A percentile compares a stretch with the other conserved stretches of the same genome.
These are phyloP conservation scores for Cromileptes altivelis DNA, from an alignment of 2,113 vertebrate genomes.

Conservation along the genomic window DNA sequence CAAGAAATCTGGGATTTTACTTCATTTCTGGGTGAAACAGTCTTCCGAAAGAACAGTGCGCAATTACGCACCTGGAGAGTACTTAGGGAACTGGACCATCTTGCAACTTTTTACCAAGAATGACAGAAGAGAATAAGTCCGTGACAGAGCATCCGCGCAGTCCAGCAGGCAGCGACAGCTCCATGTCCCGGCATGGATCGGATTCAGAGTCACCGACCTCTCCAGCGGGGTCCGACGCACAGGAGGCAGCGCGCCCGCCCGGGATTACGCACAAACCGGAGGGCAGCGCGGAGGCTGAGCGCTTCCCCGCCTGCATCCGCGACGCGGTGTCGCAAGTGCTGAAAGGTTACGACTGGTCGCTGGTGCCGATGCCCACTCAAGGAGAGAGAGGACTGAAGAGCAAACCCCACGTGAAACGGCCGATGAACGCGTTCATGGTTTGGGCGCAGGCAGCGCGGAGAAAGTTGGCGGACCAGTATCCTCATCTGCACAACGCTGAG, in stretches of 20 bases:
- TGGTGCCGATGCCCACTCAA: constrained; percentile 90
- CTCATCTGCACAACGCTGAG: constrained; percentile 92
- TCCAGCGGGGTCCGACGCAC: constrained; percentile 81
- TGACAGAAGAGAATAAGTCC: constrained; percentile 86
- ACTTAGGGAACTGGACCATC: neutral
- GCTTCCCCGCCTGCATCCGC: constrained; percentile 92
- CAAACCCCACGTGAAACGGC: constrained; percentile 88
- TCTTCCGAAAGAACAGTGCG: constrained; percentile 11
- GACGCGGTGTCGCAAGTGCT: constrained; percentile 95
- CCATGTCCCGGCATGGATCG: constrained; percentile 82
- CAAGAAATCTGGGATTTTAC: constrained; percentile 12
- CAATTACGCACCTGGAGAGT: constrained; percentile 51
- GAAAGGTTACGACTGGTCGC: constrained; percentile 95
- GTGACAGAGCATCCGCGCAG: constrained; percentile 83
- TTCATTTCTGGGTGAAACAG: constrained; percentile 4
- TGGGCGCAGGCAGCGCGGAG: constrained; percentile 90
- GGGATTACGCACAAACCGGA: constrained; percentile 67
- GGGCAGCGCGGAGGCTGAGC: constrained; percentile 81
- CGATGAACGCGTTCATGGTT: constrained; percentile 88
- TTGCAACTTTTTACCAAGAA: constrained; percentile 71
- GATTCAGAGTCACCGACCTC: constrained; percentile 85
- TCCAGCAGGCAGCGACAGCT: constrained; percentile 85
- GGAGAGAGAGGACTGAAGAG: constrained; percentile 87
- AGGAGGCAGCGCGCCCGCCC: constrained; percentile 18
- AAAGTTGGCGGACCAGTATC: constrained; percentile 92